Evolutionary conservation across 53 echinoderm and acorn worm species (phyloP), one percentile per base, ranked within the genome.

Genomic region (Zoroaster sp.): DNA sequence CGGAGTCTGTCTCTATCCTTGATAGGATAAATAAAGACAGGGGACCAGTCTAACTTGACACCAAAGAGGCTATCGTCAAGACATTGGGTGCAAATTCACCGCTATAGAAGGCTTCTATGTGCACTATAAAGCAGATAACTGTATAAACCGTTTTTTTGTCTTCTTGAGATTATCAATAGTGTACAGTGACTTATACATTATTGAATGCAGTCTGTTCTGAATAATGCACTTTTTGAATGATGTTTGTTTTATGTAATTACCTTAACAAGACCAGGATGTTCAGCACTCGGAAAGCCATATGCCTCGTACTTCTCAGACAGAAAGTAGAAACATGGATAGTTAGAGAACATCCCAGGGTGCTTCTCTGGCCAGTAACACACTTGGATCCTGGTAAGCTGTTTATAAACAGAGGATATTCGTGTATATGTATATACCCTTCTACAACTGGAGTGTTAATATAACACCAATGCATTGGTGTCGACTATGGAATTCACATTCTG

Each of bases 361-460:
- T 88, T 93, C 59, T 89, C 87, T 66, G 73, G 83, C 94, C 96
- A 96, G 59, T 93, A 96, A 40, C 87, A 82, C 13, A 94, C 96
- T 73, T 93, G 88, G 31, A 96, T 88, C 23, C 90, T 41, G 63
- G 69, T 65, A 9, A 78, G 14, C 96, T 94, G 52, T 2, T 11
- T n/a, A n/a, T n/a, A n/a, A n/a, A n/a, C n/a, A n/a, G n/a, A n/a
- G n/a, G n/a, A n/a, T n/a, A n/a, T n/a, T n/a, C n/a, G n/a, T n/a
- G n/a, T n/a, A n/a, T n/a, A n/a, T n/a, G n/a, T n/a, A n/a, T n/a
- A n/a, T n/a, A n/a, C n/a, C n/a, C n/a, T n/a, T n/a, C n/a, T n/a
- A n/a, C n/a, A n/a, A n/a, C n/a, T n/a, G n/a, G n/a, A n/a, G n/a
- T n/a, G n/a, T n/a, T n/a, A 70, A 9, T 70, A 34, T 30, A 33